These are phyloP conservation scores for Heliothis virescens DNA, from an alignment of 1,140 invertebrate species.

Conservation along the genomic window DNA sequence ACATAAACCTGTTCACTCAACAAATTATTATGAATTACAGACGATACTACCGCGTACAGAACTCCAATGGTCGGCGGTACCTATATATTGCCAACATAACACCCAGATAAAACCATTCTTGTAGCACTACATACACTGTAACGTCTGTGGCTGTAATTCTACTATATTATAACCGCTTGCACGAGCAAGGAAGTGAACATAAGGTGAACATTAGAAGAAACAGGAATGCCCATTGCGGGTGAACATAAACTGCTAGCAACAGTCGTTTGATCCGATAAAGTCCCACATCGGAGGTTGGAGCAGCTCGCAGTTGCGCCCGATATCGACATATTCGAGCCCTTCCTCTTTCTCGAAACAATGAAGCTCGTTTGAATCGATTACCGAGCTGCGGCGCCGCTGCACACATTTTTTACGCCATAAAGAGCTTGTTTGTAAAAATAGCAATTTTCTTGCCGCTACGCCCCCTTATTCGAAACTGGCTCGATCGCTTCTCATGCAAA, in stretches of 20 bases:
- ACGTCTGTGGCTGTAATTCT: conserved; percentile 1
- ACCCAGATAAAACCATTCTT: conserved; percentile 18
- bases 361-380: conserved; percentile 68
- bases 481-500: conserved; percentile 61
- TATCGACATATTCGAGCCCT: conserved; percentile 64
- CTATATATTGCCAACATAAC: conserved; percentile 16
- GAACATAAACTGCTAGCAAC: conserved; percentile 66
- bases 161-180: conserved; percentile 40
- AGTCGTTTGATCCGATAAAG: conserved; percentile 71
- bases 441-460: conserved; percentile 62
- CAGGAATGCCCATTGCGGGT: conserved; percentile 60
- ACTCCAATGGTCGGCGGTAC: conserved; percentile 31
- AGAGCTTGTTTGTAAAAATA: conserved; percentile 68
- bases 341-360: conserved; percentile 67
- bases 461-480: conserved; percentile 59
- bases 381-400: conserved; percentile 56
- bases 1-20: conserved; percentile 64
- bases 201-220: conserved; percentile 63
- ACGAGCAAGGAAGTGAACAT: conserved; percentile 58
- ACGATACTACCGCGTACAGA: conserved; percentile 1
- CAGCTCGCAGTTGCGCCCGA: conserved; percentile 54
- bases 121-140: not conserved
- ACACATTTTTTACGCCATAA: conserved; percentile 63
- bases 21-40: conserved; percentile 68
- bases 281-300: conserved; percentile 38